Conservation (phyloP, 2,888 invertebrate species). For the Cosmopolites sordidus region DNA sequence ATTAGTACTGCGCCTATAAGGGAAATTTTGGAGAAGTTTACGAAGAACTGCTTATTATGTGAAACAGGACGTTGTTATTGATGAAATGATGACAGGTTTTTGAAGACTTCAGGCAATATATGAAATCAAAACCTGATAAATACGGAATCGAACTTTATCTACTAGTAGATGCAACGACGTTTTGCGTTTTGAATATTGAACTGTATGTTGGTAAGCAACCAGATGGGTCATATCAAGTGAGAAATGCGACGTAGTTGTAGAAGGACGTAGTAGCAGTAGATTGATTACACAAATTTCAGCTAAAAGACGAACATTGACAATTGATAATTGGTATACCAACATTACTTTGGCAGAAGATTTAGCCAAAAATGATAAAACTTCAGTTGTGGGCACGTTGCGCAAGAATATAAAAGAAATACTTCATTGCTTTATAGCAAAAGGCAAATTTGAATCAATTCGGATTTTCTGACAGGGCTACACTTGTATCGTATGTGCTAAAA, state of each 20-base stretch:
- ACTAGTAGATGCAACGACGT: not conserved
- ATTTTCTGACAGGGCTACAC: not conserved
- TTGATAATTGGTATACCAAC: conserved; percentile 34
- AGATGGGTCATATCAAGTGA: conserved; percentile 8
- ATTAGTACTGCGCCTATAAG: too few species aligned
- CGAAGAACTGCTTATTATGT: too few species aligned
- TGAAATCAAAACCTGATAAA: conserved; percentile 14
- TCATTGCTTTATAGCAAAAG: conserved; percentile 1
- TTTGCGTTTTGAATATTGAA: conserved; percentile 9
- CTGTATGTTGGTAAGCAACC: conserved; percentile 11
- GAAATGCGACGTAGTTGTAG: conserved; percentile 4
- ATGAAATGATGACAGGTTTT: conserved; percentile 16
- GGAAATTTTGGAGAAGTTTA: too few species aligned
- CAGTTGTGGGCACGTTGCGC: conserved; percentile 5
- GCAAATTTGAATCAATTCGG: not conserved
- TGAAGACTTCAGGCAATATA: conserved; percentile 7
- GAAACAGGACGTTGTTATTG: conserved; percentile 5
- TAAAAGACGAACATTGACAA: conserved; percentile 27
- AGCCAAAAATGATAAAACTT: conserved; percentile 3
- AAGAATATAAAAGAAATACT: conserved; percentile 5
- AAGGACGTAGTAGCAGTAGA: too few species aligned
- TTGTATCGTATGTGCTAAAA: conserved; percentile 1
- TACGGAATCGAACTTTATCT: conserved; percentile 9
- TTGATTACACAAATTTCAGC: conserved; percentile 5
- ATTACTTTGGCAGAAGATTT: conserved; percentile 18